phyloP scores from a whole-genome alignment of 2,797 vertebrate species.

The Setipinna tenuifilis region DNA sequence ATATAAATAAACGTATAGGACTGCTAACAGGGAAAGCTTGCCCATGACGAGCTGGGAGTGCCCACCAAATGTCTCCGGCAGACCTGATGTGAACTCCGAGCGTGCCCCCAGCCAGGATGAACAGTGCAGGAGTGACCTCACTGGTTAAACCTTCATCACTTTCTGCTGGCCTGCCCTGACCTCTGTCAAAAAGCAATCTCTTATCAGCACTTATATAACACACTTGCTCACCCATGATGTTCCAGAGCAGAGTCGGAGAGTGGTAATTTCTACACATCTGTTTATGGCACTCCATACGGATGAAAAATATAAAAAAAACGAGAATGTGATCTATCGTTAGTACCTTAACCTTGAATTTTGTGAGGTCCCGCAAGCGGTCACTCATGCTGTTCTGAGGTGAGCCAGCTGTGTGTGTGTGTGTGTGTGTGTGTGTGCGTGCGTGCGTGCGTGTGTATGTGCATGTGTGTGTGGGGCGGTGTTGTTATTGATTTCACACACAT shows the following conservation, averaged over 20 bases:
- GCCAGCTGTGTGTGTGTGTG: not conserved
- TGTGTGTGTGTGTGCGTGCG: not conserved
- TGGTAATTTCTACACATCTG: not conserved
- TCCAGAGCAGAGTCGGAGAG: not conserved
- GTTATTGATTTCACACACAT: conserved; percentile 38
- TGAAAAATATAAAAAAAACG: not conserved
- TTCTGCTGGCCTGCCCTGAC: not conserved
- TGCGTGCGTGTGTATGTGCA: too few species aligned
- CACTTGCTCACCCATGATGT: not conserved
- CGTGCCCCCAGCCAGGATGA: not conserved
- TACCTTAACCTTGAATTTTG: conserved; percentile 19
- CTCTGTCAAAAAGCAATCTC: conserved; percentile 18
- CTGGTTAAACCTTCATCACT: conserved; percentile 4
- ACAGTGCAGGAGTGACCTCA: not conserved
- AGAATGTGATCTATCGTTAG: not conserved
- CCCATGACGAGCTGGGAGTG: not conserved
- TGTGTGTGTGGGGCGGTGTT: not conserved
- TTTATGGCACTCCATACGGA: not conserved
- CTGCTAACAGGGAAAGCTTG: not conserved
- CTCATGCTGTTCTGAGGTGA: not conserved
- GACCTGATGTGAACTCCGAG: not conserved
- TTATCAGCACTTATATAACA: not conserved
- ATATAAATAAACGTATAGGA: not conserved
- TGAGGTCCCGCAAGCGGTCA: not conserved
- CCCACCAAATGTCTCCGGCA: not conserved